phyloP scores from a whole-genome alignment of 64 coral and sea anemone species.

The Orbicella faveolata region DNA sequence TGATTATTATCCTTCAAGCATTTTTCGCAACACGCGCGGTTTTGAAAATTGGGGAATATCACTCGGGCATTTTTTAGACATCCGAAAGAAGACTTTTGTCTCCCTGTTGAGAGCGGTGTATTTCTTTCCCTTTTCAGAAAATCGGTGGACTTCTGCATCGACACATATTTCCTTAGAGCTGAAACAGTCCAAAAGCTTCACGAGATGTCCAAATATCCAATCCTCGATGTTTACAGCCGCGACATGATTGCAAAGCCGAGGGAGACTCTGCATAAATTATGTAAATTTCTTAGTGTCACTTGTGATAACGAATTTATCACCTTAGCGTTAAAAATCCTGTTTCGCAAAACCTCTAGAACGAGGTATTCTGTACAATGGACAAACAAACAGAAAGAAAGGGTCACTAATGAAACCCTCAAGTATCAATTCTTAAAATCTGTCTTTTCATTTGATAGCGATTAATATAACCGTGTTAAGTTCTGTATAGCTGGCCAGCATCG shows the following conservation, averaged over 20 bases:
- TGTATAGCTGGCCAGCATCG: no score
- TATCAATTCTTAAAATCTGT: neutral
- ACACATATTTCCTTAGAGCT: neutral
- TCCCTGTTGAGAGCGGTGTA: no score
- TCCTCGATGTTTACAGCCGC: neutral
- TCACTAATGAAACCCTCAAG: neutral
- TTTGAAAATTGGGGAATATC: no score
- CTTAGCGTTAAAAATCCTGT: neutral
- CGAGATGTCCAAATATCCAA: neutral
- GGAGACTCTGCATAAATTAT: neutral
- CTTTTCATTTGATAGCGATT: slow-evolving; percentile 1
- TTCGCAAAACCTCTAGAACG: neutral
- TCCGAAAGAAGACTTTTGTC: no score
- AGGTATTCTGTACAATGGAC: neutral
- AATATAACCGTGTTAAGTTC: neutral
- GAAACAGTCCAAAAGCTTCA: neutral
- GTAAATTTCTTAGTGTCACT: neutral
- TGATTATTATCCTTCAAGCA: no score
- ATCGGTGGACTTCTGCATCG: neutral
- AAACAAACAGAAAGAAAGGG: neutral
- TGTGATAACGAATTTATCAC: neutral
- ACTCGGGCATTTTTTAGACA: no score
- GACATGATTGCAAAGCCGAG: neutral
- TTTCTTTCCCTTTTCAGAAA: neutral
- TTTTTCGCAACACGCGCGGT: no score